phyloP scores from a whole-genome alignment of 2,888 invertebrate species.

The Papilio elwesi region DNA sequence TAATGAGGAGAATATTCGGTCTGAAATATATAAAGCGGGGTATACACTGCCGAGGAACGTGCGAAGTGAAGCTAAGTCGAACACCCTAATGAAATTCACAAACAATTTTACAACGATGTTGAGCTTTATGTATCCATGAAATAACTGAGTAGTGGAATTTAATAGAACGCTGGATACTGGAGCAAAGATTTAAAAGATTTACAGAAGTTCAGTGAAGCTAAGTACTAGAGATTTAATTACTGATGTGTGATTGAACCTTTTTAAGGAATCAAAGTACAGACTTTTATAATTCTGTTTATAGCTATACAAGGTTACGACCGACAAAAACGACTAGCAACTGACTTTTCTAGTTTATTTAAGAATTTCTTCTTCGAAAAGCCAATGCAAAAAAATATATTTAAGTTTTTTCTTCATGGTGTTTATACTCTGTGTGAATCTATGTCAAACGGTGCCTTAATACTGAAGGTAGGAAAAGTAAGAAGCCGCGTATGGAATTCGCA shows the following conservation, averaged over 20 bases:
- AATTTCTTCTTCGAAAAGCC: no score
- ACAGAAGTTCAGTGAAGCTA: conserved; percentile 25
- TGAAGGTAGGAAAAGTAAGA: conserved; percentile 11
- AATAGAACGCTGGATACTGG: conserved; percentile 23
- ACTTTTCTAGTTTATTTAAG: no score
- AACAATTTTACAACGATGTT: conserved; percentile 38
- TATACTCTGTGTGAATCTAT: background rate
- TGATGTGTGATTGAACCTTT: no score
- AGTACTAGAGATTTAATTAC: conserved; percentile 6
- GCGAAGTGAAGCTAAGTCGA: conserved; percentile 15
- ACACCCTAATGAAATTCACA: conserved; percentile 37
- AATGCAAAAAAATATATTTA: no score
- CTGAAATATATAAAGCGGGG: background rate
- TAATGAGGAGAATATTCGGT: background rate
- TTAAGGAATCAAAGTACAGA: no score
- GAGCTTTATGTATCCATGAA: conserved; percentile 38
- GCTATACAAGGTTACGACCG: background rate
- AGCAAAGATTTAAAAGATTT: conserved; percentile 17
- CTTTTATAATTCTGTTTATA: background rate
- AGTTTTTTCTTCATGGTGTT: background rate
- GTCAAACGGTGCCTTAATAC: conserved; percentile 3
- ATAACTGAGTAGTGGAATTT: conserved; percentile 35
- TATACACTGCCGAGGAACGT: conserved; percentile 5
- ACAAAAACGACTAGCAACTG: background rate
- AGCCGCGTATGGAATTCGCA: conserved; percentile 54